Percentiles rank a stretch among this genome's conserved stretches.
phyloP scores from a whole-genome alignment of 2,113 vertebrate species.

The Oryzias curvinotus region DNA sequence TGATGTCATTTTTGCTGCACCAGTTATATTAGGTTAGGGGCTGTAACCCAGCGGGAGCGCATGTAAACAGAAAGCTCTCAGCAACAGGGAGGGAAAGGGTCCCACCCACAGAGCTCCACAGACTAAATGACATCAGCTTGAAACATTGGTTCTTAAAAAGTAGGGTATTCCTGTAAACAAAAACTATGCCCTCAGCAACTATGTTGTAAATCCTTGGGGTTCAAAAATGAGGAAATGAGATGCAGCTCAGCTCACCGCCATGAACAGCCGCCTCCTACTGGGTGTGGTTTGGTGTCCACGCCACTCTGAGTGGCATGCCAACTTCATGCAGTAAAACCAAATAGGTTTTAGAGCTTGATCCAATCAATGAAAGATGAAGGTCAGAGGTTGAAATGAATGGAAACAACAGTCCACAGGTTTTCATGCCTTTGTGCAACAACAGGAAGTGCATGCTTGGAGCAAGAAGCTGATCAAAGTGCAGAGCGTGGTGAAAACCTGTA shows the following conservation, averaged over 20 bases:
- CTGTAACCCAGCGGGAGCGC: too few relatives aligned
- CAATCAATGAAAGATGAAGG: neutral
- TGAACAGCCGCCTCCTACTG: accelerated
- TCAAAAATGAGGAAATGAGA: neutral
- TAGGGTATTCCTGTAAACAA: too few relatives aligned
- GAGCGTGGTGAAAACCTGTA: conserved; percentile 51
- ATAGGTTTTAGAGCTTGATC: neutral
- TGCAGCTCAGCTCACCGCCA: neutral
- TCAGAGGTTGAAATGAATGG: conserved; percentile 27
- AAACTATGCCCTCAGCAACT: neutral
- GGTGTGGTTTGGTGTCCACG: neutral
- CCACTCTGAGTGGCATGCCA: neutral
- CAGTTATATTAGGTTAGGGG: too few relatives aligned
- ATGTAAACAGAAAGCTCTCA: too few relatives aligned
- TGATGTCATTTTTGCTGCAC: too few relatives aligned
- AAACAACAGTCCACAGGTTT: neutral
- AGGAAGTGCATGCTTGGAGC: conserved; percentile 63
- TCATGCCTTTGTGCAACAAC: conserved; percentile 35
- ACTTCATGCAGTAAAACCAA: neutral
- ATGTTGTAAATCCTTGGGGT: neutral
- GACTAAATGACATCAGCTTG: too few relatives aligned
- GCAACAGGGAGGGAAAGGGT: too few relatives aligned
- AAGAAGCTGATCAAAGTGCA: conserved; percentile 52
- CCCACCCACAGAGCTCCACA: too few relatives aligned
- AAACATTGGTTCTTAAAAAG: too few relatives aligned